These are phyloP conservation scores for Erythrocercus mccallii DNA, from an alignment of 2,113 vertebrate species.

Conservation along the genomic window DNA sequence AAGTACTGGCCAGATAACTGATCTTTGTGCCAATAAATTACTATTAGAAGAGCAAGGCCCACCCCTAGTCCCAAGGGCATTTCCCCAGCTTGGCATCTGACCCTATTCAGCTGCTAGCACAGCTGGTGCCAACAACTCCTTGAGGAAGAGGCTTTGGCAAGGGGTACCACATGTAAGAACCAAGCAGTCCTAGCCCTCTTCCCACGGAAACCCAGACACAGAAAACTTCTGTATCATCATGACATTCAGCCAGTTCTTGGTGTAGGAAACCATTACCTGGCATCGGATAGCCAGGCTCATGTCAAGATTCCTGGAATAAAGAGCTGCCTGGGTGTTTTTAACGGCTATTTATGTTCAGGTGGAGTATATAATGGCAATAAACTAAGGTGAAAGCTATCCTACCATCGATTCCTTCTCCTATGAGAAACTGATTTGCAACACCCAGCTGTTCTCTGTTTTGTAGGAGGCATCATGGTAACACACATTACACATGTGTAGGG, in stretches of 20 bases:
- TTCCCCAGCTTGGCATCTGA: not conserved
- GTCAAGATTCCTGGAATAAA: not conserved
- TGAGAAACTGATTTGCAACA: not conserved
- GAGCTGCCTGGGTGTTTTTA: not conserved
- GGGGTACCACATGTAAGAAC: accelerated
- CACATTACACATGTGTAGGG: not conserved
- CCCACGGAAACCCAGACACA: not conserved
- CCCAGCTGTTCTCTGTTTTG: not conserved
- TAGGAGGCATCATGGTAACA: not conserved
- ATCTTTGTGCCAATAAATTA: not conserved
- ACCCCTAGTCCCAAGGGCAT: not conserved
- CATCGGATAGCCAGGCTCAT: not conserved
- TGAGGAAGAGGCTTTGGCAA: not conserved
- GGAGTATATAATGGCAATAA: not conserved
- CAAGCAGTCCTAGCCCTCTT: not conserved
- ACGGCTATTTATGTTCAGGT: not conserved
- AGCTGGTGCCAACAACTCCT: not conserved
- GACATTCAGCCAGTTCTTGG: not conserved
- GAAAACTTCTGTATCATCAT: not conserved
- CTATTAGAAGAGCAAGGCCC: not conserved
- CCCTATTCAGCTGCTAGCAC: not conserved
- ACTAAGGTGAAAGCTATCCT: not conserved
- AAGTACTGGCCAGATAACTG: not conserved
- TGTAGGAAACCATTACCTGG: not conserved
- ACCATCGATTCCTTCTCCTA: not conserved